Conservation (phyloP, 2,113 vertebrate species). For the Sebastes schlegelii region DNA sequence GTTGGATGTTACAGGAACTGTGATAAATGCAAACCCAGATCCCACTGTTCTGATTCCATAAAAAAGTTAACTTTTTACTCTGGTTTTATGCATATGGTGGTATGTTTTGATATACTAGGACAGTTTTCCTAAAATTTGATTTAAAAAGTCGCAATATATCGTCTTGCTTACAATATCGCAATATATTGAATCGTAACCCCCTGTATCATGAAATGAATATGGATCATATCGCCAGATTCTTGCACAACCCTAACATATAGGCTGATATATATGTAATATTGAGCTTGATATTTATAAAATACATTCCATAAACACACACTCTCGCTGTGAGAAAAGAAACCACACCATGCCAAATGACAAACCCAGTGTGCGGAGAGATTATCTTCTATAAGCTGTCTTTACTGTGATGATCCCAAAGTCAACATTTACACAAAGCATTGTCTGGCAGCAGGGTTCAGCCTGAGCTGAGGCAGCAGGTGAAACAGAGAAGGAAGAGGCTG, state of each 20-base stretch:
- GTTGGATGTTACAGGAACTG: no score
- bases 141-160: no score
- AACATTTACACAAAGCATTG: conserved; percentile 48
- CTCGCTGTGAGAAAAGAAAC: background rate
- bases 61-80: no score
- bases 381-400: conserved; percentile 1
- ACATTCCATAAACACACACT: conserved; percentile 4
- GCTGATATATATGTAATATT: background rate
- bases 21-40: no score
- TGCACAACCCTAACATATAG: background rate
- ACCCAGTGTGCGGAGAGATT: conserved; percentile 38
- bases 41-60: no score
- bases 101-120: no score
- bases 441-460: conserved; percentile 3
- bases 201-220: no score
- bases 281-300: background rate
- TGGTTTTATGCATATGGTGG: no score
- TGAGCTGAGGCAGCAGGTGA: conserved; percentile 39
- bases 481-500: conserved; percentile 1
- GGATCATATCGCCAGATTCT: no score
- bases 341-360: background rate
- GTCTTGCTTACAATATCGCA: no score
- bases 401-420: conserved; percentile 50
- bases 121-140: no score
- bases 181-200: no score